Conservation (phyloP, 2,888 invertebrate species). For the Oscheius sp. region DNA sequence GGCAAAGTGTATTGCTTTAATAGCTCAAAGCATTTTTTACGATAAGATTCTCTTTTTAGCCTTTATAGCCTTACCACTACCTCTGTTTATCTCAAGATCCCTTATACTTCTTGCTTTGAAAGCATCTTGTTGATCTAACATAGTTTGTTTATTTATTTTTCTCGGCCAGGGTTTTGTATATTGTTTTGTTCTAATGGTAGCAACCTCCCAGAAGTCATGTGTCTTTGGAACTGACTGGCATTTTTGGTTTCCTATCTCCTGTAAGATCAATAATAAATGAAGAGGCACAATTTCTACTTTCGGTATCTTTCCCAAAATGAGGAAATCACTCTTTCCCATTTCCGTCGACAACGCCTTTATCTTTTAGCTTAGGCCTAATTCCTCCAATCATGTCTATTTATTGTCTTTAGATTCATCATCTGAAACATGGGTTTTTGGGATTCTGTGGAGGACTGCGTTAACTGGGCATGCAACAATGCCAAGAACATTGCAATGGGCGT, state of each 20-base stretch:
- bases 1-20: no score
- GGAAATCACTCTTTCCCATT: slow-evolving; percentile 3
- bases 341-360: slow-evolving; percentile 3
- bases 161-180: not conserved
- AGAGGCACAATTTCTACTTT: not conserved
- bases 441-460: not conserved
- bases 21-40: no score
- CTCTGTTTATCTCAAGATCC: no score
- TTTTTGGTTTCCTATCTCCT: not conserved
- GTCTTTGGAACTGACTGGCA: not conserved
- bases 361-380: slow-evolving; percentile 1
- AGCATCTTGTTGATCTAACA: not conserved
- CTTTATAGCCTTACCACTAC: no score
- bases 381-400: not conserved
- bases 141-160: not conserved
- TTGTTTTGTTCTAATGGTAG: not conserved
- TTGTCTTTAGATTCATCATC: not conserved
- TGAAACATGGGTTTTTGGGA: not conserved
- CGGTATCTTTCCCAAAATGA: not conserved
- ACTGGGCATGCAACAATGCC: not conserved
- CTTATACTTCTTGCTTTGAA: no score
- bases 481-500: not conserved
- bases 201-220: not conserved
- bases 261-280: not conserved
- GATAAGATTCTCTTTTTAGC: no score